Evolutionary conservation across 1,140 invertebrate species (phyloP), one percentile per base, ranked within the genome.

Genomic region (Eumeta japonica): DNA sequence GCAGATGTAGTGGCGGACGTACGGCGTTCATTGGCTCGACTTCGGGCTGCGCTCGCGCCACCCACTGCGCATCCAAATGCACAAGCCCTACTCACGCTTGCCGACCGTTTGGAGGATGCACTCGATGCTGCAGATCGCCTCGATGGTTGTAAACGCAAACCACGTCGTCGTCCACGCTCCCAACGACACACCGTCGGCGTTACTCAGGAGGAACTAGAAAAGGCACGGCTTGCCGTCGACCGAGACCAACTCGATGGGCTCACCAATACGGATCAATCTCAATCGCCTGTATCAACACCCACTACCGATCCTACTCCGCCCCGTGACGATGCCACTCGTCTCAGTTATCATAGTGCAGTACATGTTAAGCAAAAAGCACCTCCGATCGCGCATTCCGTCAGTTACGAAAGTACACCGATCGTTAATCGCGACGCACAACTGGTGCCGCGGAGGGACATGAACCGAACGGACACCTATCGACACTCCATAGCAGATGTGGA

Each of bases 111-210:
- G 0, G 80, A 92, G 52, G 79, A 81, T 2, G 88, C 88, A 14
- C 67, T 90, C 2, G 62, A 82, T 28, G 64, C 70, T 12, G 70
- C 64, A 14, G 63, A 63, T 45, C 53, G 55, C 32, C 58, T 57
- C 10, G 62, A 70, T 39, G 59, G 62, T 30, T 61, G 60, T 48
- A 24, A 32, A 32, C 52, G 58, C n/a, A 41, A 39, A 5, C 48
- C 57, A 2, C 51, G 62, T 10, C 55, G 76, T 1, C 68, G 76
- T 14, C 72, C 59, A 38, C 75, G 81, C 19, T 75, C 78, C 17
- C 79, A 81, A 18, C 76, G 89, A 2, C 87, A 91, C 52, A 92
- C 89, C 0, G 87, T 92, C 2, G 88, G 87, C 11, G 89, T 91
- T 1, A 89, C 84, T 2, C 75, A 79, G 1, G 88, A 90, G 55